Evolutionary conservation across 2,113 vertebrate genomes (phyloP).

Genomic region (Odobenus rosmarus): DNA sequence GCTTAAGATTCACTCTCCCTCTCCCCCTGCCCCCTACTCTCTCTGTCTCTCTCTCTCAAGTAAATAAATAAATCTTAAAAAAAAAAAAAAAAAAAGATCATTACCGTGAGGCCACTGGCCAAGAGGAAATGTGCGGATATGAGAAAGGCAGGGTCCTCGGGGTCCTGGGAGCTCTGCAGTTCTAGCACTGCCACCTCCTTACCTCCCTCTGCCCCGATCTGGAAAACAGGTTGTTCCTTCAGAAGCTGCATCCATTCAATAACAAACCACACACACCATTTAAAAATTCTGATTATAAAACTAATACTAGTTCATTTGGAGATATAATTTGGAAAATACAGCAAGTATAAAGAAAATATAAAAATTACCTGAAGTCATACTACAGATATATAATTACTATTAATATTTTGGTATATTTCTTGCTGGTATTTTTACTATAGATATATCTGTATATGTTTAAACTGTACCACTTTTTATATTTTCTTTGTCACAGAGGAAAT

Average conservation of each 20-base stretch:
- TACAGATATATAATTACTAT: background rate
- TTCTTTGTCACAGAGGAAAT: background rate
- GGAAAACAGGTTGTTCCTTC: slow-evolving; percentile 1
- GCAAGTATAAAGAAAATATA: slow-evolving; percentile 8
- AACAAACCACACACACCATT: background rate
- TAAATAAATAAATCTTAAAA: background rate
- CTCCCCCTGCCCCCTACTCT: too few relatives aligned
- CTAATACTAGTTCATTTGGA: background rate
- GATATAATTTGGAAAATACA: slow-evolving; percentile 5
- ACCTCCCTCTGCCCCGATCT: slow-evolving; percentile 50
- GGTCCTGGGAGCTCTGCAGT: slow-evolving; percentile 85
- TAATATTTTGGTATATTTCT: background rate
- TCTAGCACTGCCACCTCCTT: slow-evolving; percentile 82
- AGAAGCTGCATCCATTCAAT: background rate
- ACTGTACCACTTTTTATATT: background rate
- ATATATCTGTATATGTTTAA: background rate
- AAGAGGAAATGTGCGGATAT: slow-evolving; percentile 79
- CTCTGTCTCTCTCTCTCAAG: background rate
- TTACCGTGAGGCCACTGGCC: slow-evolving; percentile 71
- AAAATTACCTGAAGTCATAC: background rate
- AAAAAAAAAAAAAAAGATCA: background rate
- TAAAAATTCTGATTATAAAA: background rate
- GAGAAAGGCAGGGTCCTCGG: slow-evolving; percentile 76
- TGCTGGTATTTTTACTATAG: background rate
- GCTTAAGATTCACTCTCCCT: too few relatives aligned